These are phyloP conservation scores for Halichoeres trimaculatus DNA, from an alignment of 2,113 vertebrate species.

Conservation along the genomic window DNA sequence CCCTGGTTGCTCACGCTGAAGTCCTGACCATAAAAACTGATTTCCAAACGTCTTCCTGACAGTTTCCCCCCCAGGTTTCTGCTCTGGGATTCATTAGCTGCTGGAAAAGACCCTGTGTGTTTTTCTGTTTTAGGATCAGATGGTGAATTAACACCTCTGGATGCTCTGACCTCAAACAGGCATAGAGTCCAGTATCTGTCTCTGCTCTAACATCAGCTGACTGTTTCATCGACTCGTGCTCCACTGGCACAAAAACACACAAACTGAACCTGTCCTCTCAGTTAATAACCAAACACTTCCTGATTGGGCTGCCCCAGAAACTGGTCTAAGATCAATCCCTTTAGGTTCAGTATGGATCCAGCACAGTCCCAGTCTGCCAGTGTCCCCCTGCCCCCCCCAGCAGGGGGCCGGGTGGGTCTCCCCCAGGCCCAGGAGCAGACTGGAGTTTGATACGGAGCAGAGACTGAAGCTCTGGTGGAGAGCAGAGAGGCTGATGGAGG, in stretches of 20 bases:
- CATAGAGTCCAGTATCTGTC: too few species aligned
- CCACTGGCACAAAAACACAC: not conserved
- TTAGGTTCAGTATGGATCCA: slow-evolving; percentile 14
- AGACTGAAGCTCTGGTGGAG: not conserved
- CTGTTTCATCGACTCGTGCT: too few species aligned
- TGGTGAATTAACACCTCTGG: too few species aligned
- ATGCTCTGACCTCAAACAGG: too few species aligned
- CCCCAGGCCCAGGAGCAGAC: slow-evolving; percentile 12
- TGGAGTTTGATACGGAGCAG: not conserved
- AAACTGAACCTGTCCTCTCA: not conserved
- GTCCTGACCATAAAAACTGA: too few species aligned
- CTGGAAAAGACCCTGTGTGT: too few species aligned
- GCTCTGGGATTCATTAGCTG: too few species aligned
- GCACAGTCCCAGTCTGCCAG: slow-evolving; percentile 1
- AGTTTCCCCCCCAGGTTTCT: too few species aligned
- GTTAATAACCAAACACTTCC: not conserved
- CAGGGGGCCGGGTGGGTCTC: not conserved
- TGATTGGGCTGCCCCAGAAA: slow-evolving; percentile 11
- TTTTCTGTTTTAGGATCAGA: too few species aligned
- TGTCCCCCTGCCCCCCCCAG: not conserved
- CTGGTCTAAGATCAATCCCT: not conserved
- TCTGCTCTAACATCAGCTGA: too few species aligned
- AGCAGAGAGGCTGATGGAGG: not conserved
- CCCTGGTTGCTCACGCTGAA: too few species aligned
- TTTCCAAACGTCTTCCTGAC: too few species aligned